Conservation (phyloP, 2,113 vertebrate species). For the Trinectes maculatus region DNA sequence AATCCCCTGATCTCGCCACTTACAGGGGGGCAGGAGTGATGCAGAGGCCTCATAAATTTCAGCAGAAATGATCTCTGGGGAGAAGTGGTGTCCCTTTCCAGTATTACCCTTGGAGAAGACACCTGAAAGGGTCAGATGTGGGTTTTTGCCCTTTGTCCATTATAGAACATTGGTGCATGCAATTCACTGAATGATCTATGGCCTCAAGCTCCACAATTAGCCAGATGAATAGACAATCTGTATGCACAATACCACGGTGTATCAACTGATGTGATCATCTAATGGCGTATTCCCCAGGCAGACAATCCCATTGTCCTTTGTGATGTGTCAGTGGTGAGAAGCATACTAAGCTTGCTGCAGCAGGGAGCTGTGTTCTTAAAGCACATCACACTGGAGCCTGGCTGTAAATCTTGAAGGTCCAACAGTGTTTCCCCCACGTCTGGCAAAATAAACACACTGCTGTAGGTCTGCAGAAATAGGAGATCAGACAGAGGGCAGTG, state of each 20-base stretch:
- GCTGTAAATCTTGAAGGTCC: constrained; percentile 73
- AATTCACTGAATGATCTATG: constrained; percentile 26
- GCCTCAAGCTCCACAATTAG: constrained; percentile 16
- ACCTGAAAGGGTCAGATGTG: constrained; percentile 21
- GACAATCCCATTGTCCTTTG: constrained; percentile 31
- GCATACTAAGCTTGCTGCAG: constrained; percentile 22
- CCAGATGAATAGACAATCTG: constrained; percentile 14
- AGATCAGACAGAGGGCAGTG: constrained; percentile 78
- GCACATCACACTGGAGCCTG: constrained; percentile 51
- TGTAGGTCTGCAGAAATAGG: constrained; percentile 87
- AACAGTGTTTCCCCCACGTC: constrained; percentile 63
- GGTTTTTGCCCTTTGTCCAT: constrained; percentile 27
- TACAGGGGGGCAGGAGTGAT: constrained; percentile 24
- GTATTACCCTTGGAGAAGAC: constrained; percentile 29
- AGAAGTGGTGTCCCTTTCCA: constrained; percentile 39
- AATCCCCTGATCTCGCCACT: constrained; percentile 47
- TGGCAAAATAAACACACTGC: constrained; percentile 88
- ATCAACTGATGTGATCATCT: constrained; percentile 32
- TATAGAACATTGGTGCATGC: constrained; percentile 16
- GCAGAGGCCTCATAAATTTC: constrained; percentile 50
- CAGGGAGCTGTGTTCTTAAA: constrained; percentile 27
- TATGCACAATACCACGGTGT: constrained; percentile 11
- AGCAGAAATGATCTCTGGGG: constrained; percentile 46
- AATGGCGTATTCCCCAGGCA: constrained; percentile 7
- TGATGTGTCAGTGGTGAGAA: constrained; percentile 26